Evolutionary conservation across 2,888 invertebrate genomes (phyloP).

Genomic region (Trichopria drosophilae): DNA sequence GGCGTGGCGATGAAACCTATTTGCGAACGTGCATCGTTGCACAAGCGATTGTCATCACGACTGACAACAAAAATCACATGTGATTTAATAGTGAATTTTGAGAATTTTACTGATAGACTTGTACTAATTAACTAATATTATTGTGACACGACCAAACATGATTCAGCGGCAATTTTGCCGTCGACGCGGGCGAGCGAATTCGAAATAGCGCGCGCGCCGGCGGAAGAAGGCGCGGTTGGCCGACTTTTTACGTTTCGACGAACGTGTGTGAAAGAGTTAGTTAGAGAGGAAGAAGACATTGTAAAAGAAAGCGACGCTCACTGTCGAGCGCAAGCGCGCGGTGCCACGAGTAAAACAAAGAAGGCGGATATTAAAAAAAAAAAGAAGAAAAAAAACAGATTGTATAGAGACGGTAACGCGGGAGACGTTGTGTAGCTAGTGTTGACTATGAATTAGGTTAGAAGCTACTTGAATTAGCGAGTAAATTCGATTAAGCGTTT

Average conservation of each 20-base stretch:
- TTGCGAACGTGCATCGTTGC: constrained; percentile 47
- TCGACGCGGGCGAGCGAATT: constrained; percentile 17
- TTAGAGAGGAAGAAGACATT: no score
- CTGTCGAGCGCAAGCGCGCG: no score
- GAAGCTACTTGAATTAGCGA: constrained; percentile 44
- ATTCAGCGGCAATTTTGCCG: constrained; percentile 13
- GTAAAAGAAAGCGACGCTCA: no score
- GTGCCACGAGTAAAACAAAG: no score
- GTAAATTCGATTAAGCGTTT: constrained; percentile 37
- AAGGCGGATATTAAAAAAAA: no score
- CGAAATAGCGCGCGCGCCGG: constrained; percentile 34
- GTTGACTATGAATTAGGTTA: constrained; percentile 51
- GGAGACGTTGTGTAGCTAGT: constrained; percentile 50
- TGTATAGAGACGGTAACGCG: no score
- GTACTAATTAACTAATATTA: constrained; percentile 52
- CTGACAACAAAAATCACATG: constrained; percentile 53
- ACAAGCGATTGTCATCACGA: constrained; percentile 50
- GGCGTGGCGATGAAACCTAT: constrained; percentile 33
- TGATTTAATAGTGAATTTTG: constrained; percentile 57
- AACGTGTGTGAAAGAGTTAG: no score
- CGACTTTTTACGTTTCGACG: no score
- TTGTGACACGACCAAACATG: constrained; percentile 55
- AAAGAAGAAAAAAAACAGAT: no score
- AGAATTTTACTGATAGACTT: constrained; percentile 56
- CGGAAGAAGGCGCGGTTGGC: no score